These are phyloP conservation scores for Hybognathus amarus DNA, from an alignment of 2,797 vertebrate species.

Conservation along the genomic window DNA sequence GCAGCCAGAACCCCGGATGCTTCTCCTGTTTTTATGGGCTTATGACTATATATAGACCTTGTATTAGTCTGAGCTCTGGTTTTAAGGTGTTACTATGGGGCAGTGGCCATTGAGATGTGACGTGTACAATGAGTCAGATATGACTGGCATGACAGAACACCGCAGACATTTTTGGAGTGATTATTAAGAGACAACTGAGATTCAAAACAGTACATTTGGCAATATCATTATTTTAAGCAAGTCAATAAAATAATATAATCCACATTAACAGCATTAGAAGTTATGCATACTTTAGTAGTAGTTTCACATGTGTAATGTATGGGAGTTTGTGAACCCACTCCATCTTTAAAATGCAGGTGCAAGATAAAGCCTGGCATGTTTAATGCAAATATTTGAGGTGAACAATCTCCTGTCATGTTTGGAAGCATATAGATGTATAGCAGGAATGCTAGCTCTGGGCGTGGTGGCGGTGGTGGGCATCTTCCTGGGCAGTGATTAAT, in stretches of 20 bases:
- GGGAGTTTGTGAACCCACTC: not conserved
- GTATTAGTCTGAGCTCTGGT: constrained; percentile 34
- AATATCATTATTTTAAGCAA: not conserved
- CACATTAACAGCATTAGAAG: not conserved
- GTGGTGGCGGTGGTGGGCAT: constrained; percentile 43
- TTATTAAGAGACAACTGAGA: not conserved
- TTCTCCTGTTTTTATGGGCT: constrained; percentile 5
- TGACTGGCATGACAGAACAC: constrained; percentile 46
- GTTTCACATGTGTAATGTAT: not conserved
- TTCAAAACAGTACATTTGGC: not conserved
- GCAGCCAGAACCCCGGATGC: not conserved
- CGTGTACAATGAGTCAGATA: constrained; percentile 56
- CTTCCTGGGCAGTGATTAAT: constrained; percentile 54
- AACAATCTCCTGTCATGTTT: constrained; percentile 28
- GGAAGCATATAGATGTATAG: constrained; percentile 19
- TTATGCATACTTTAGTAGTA: not conserved
- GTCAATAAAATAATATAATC: not conserved
- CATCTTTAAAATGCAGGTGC: not conserved
- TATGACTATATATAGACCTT: constrained; percentile 11
- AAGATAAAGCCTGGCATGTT: not conserved
- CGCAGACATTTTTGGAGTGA: constrained; percentile 21
- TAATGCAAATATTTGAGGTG: constrained; percentile 18
- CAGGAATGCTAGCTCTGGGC: constrained; percentile 25
- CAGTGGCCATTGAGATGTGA: constrained; percentile 41
- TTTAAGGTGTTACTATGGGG: constrained; percentile 49